Base-by-base conservation (phyloP, 2,888 invertebrate genomes). In the Pterobdella sp. region DNA sequence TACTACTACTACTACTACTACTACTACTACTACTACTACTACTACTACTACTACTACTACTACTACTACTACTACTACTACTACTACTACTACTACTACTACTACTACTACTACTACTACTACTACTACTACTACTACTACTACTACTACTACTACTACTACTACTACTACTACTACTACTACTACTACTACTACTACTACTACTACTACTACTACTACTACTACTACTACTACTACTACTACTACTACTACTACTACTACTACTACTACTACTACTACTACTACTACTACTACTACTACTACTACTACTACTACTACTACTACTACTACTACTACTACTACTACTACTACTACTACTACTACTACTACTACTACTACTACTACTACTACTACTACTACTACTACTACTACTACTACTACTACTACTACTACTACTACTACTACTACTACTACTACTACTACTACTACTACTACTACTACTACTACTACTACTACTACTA, bases 1-100 rank as follows among this genome's bases (percentile, higher is more conserved):
- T 68, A 68, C 68, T 71, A 52, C 71, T 71, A 71, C 71, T 71
- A 71, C 71, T 71, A 71, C 71, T 67, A 71, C 71, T 67, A 71
- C 71, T 67, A 60, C 71, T 71, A 71, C 71, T 71, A 71, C 71
- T 71, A 71, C 71, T 71, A 71, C 71, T 60, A 60, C 71, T 71
- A 71, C 71, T 71, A 71, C 71, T 71, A 71, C 71, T 71, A 71
- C 32, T 71, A 71, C 71, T 71, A 71, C 63, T 60, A 71, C 71
- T 71, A 71, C 71, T 71, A 71, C 71, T 71, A 71, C 71, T 71
- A 71, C 71, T 71, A 60, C 71, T 71, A 71, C 71, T 71, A 71
- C 71, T 71, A 71, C 71, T 71, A 71, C 71, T 71, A 71, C 71
- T 71, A 71, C 71, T 71, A 71, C 71, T 71, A 68, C 68, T 68